Evolutionary conservation across 2,888 invertebrate genomes (phyloP).

Genomic region (Calliscelio sp.): DNA sequence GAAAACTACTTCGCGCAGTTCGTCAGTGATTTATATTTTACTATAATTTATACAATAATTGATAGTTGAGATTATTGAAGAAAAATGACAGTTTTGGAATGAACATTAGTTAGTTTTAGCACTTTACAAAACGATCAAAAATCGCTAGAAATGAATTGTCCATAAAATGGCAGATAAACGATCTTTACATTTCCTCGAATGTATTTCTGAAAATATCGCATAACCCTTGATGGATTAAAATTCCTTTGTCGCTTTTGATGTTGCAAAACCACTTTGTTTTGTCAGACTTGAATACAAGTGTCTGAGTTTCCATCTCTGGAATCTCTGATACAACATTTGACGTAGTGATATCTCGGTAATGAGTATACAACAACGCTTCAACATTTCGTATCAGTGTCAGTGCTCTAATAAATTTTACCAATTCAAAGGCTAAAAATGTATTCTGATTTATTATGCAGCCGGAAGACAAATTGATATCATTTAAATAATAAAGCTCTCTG

Average conservation of each 20-base stretch:
- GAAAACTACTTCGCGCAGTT: no score
- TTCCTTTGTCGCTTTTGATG: conserved; percentile 1
- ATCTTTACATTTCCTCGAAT: no score
- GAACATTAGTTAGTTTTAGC: no score
- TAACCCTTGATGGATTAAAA: conserved; percentile 9
- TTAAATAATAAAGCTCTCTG: no score
- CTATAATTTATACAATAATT: no score
- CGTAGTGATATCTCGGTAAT: conserved; percentile 5
- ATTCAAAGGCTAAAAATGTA: not conserved
- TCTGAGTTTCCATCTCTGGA: not conserved
- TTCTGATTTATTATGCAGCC: not conserved
- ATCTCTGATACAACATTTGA: conserved; percentile 10
- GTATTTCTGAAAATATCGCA: not conserved
- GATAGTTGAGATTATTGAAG: no score
- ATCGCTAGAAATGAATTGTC: no score
- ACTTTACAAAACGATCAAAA: no score
- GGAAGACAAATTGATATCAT: no score
- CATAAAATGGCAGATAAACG: no score
- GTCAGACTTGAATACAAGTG: conserved; percentile 4
- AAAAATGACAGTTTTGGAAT: no score
- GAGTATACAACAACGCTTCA: not conserved
- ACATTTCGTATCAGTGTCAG: not conserved
- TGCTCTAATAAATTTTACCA: conserved; percentile 2
- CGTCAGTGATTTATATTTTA: no score
- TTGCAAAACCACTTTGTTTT: conserved; percentile 1